phyloP scores from a whole-genome alignment of 1,140 invertebrate species.

The Idris sp. region DNA sequence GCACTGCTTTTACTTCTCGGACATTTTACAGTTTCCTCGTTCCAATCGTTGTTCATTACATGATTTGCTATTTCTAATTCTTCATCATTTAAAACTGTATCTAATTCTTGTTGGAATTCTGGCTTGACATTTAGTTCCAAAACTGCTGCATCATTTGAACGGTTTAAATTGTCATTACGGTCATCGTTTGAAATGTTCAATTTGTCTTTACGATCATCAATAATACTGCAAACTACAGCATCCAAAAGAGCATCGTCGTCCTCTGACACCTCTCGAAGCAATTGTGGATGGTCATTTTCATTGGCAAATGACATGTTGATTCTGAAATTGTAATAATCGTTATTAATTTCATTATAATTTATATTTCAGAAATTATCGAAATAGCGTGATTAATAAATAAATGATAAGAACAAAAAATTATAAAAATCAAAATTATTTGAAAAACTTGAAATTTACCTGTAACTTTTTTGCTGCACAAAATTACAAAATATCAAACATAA shows the following conservation, averaged over 20 bases:
- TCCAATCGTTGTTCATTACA: slow-evolving; percentile 37
- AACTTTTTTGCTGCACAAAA: no score
- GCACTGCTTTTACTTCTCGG: slow-evolving; percentile 69
- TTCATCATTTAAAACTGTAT: slow-evolving; percentile 40
- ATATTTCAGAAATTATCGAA: no score
- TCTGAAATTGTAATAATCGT: no score
- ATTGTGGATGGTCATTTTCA: slow-evolving; percentile 27
- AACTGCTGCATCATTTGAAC: slow-evolving; percentile 8
- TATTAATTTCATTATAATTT: no score
- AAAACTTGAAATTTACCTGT: no score
- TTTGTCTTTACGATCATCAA: slow-evolving; percentile 42
- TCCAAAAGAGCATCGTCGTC: slow-evolving; percentile 57
- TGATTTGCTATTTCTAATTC: slow-evolving; percentile 27
- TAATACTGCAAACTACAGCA: slow-evolving; percentile 55
- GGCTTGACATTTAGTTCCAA: slow-evolving; percentile 30
- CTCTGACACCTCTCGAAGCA: slow-evolving; percentile 49
- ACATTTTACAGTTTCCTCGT: slow-evolving; percentile 47
- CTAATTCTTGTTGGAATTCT: slow-evolving; percentile 35
- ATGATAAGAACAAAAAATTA: no score
- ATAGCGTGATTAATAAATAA: no score
- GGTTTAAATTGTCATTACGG: slow-evolving; percentile 40
- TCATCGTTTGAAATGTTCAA: slow-evolving; percentile 1
- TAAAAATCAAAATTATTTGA: no score
- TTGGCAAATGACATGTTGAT: slow-evolving; percentile 32
- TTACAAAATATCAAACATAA: no score